Percentiles rank a stretch among this genome's conserved stretches.
phyloP scores from a whole-genome alignment of 2,797 vertebrate species.

The Myotis findleyi region DNA sequence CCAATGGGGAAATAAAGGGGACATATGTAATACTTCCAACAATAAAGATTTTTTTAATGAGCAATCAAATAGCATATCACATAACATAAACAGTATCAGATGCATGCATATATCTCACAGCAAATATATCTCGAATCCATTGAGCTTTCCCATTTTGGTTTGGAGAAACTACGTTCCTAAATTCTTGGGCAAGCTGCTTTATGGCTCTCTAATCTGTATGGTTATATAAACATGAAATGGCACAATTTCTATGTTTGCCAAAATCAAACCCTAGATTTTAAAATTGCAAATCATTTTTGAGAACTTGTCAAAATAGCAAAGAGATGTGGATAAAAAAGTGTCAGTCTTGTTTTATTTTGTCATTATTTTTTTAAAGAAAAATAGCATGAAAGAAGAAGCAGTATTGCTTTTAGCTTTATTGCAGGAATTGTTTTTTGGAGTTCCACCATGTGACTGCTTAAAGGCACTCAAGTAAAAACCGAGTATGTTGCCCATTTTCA shows the following conservation, averaged over 20 bases:
- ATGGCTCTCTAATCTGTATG: conserved; percentile 64
- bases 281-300: conserved; percentile 59
- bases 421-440: not conserved
- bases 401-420: conserved; percentile 39
- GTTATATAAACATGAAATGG: conserved; percentile 75
- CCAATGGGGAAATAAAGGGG: too few relatives aligned
- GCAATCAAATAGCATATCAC: not conserved
- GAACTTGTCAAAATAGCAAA: conserved; percentile 57
- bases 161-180: conserved; percentile 7
- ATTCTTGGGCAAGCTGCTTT: conserved; percentile 45
- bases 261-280: conserved; percentile 58
- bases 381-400: conserved; percentile 31
- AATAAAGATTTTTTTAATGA: not conserved
- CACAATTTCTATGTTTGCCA: conserved; percentile 56
- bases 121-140: not conserved
- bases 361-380: not conserved
- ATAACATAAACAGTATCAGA: not conserved
- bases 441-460: conserved; percentile 55
- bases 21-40: too few relatives aligned
- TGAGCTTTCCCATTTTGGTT: not conserved
- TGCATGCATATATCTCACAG: not conserved
- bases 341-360: conserved; percentile 44
- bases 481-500: not conserved
- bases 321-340: not conserved
- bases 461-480: not conserved